Evolutionary conservation across 2,888 invertebrate species (phyloP).

Genomic region (Automeris io): DNA sequence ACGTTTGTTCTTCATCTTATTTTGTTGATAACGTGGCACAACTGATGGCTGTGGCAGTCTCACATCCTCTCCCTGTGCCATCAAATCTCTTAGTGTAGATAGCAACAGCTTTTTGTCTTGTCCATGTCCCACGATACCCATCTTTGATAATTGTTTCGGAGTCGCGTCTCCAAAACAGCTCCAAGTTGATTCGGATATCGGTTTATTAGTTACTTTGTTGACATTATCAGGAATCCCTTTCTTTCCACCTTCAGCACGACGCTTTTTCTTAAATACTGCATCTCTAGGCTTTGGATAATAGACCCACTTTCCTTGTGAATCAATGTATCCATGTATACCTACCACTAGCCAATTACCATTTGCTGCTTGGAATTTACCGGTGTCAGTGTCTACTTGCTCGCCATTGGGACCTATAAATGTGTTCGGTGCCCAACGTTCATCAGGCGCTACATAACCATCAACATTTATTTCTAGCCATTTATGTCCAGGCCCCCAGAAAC

Average conservation of each 20-base stretch:
- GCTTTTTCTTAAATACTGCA: slow-evolving; percentile 14
- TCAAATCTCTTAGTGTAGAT: slow-evolving; percentile 38
- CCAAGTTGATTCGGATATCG: slow-evolving; percentile 39
- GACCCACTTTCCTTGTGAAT: slow-evolving; percentile 47
- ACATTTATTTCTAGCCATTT: slow-evolving; percentile 61
- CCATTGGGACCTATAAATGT: slow-evolving; percentile 51
- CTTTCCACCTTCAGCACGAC: slow-evolving; percentile 10
- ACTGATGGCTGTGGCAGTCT: slow-evolving; percentile 38
- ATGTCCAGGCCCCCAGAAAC: slow-evolving; percentile 57
- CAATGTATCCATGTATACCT: slow-evolving; percentile 61
- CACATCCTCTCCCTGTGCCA: slow-evolving; percentile 45
- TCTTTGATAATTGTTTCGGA: slow-evolving; percentile 44
- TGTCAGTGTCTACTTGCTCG: slow-evolving; percentile 46
- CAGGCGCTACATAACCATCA: slow-evolving; percentile 58
- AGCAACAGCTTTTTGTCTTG: slow-evolving; percentile 50
- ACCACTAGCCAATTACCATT: slow-evolving; percentile 50
- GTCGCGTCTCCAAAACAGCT: slow-evolving; percentile 61
- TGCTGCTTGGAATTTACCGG: slow-evolving; percentile 51
- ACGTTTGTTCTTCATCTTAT: slow-evolving; percentile 19
- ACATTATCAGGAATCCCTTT: slow-evolving; percentile 22
- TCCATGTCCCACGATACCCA: slow-evolving; percentile 65
- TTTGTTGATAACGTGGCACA: slow-evolving; percentile 27
- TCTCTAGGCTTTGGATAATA: slow-evolving; percentile 34
- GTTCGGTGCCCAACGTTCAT: slow-evolving; percentile 58
- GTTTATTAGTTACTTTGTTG: slow-evolving; percentile 17